Base-by-base conservation (phyloP, 1,140 invertebrate genomes). In the Alviniconcha marisindica region DNA sequence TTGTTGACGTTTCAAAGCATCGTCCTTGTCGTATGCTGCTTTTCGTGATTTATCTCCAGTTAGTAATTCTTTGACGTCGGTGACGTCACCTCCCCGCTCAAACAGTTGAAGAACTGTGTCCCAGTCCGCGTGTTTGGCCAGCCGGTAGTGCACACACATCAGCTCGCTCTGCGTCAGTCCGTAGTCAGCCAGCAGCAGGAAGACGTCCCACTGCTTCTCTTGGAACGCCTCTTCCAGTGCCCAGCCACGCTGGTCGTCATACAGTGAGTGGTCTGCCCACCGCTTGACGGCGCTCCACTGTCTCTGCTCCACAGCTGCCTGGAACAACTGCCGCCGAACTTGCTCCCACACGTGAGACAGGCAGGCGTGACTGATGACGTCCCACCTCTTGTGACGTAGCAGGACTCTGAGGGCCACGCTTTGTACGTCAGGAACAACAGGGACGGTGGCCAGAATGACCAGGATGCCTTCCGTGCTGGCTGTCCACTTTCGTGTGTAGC, bases 301-400 rank as follows among this genome's bases (percentile, higher is more conserved):
- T 71, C 66, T 71, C 66, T 71, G 66, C 38, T n/a, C 31, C 66
- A 71, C 66, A 71, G 66, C 66, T 40, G 66, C 66, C 66, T 71
- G 31, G 31, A 71, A 40, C 66, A 71, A 15, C 31, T 15, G 38
- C 31, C 31, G 66, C 31, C 66, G 66, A 71, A n/a, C 66, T 21
- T 71, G 31, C 31, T 71, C 66, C 66, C 66, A 71, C 66, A 71
- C 66, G 36, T 40, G 66, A 40, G 31, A 71, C 66, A 71, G 66
- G 31, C 31, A 36, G 31, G 66, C 66, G 12, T 71, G 31, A 28
- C 28, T 33, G 66, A 71, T 33, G 31, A 71, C 31, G n/a, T 71
- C 66, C 66, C 66, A 71, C 36, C 66, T 71, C 66, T 71, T 71
- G 21, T 71, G 28, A 71, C 31, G 66, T 12, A 71, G 66, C 66